Percentiles rank a stretch among this genome's conserved stretches.
phyloP scores from a whole-genome alignment of 2,888 invertebrate species.

The Serrognathus titanus region DNA sequence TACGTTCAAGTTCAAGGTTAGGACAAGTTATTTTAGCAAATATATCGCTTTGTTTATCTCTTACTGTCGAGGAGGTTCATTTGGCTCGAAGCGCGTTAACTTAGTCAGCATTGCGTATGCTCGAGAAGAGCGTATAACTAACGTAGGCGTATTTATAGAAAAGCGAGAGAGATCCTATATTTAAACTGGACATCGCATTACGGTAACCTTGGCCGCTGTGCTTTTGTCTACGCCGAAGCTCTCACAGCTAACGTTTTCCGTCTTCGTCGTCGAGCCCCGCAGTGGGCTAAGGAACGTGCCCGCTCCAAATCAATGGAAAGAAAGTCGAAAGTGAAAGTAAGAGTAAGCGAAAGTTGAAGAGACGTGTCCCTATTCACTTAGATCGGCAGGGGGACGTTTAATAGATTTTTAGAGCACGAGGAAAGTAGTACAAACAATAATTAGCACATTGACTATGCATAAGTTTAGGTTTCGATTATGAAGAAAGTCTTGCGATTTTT shows the following conservation, averaged over 20 bases:
- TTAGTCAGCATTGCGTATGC: conserved; percentile 18
- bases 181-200: conserved; percentile 26
- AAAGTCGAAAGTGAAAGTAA: conserved; percentile 9
- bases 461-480: no score
- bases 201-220: conserved; percentile 27
- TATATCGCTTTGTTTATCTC: conserved; percentile 29
- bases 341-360: conserved; percentile 4
- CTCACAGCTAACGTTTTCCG: no score
- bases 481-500: no score
- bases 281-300: background rate
- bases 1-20: conserved; percentile 36
- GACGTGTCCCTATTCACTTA: background rate
- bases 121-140: conserved; percentile 16
- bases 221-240: conserved; percentile 19
- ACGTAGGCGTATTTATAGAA: conserved; percentile 31
- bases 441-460: no score
- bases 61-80: conserved; percentile 6
- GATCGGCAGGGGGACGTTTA: background rate
- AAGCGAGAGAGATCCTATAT: conserved; percentile 25
- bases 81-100: background rate
- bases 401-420: background rate
- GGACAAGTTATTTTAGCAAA: conserved; percentile 33
- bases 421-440: background rate
- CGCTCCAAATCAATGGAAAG: conserved; percentile 1
- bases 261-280: background rate